phyloP scores from a whole-genome alignment of 1,140 invertebrate species.

The Drosophila tani region DNA sequence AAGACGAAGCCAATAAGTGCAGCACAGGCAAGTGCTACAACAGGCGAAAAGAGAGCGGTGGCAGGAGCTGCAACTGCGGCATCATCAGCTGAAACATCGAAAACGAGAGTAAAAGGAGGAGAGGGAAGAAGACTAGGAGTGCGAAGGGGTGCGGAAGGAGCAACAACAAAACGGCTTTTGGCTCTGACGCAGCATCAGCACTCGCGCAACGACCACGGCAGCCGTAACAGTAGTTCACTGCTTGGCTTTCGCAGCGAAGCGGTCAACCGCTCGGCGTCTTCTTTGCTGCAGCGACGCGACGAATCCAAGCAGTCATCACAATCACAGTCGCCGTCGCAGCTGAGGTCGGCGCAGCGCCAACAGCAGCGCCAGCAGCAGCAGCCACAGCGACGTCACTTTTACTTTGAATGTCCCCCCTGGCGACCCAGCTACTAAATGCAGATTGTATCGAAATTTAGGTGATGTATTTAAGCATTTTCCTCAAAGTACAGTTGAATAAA shows the following conservation, averaged over 20 bases:
- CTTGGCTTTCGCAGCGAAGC: conserved; percentile 27
- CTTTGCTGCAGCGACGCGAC: conserved; percentile 24
- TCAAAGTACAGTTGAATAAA: neutral
- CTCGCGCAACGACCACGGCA: neutral
- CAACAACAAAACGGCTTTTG: neutral
- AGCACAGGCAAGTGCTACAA: neutral
- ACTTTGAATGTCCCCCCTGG: conserved; percentile 29
- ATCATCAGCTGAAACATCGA: neutral
- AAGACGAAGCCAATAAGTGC: neutral
- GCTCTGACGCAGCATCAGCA: conserved; percentile 17
- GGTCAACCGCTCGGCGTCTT: neutral
- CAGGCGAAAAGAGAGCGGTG: neutral
- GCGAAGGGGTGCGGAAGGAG: neutral
- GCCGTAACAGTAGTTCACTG: conserved; percentile 4
- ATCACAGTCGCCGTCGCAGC: neutral
- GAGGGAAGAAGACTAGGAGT: neutral
- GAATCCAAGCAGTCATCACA: conserved; percentile 10
- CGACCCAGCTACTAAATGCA: conserved; percentile 39
- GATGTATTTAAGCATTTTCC: neutral
- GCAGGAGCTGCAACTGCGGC: neutral
- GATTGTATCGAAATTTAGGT: neutral
- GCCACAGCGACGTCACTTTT: conserved; percentile 36
- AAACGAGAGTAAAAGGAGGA: neutral
- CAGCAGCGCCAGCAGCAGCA: conserved; percentile 24
- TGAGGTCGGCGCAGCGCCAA: neutral